A percentile compares a stretch with the other conserved stretches of the same genome.
These are phyloP conservation scores for Sclerodermus sp. DNA, from an alignment of 2,888 invertebrate genomes.

Conservation along the genomic window DNA sequence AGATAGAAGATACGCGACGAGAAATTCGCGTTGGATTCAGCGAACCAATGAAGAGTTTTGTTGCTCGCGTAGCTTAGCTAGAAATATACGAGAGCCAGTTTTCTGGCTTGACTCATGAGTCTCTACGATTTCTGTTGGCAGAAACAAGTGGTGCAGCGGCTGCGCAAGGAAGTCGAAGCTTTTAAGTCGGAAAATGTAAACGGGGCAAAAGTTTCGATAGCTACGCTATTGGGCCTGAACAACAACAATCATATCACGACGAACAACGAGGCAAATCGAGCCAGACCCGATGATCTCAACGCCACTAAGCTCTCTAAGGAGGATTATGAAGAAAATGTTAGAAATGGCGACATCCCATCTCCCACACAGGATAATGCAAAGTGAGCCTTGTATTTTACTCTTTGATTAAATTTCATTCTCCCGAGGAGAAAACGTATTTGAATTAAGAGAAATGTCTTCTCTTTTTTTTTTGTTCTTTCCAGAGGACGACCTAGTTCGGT, in stretches of 20 bases:
- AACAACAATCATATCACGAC: constrained; percentile 47
- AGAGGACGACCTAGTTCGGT: constrained; percentile 42
- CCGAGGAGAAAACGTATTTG: too few species aligned
- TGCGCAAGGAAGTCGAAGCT: constrained; percentile 63
- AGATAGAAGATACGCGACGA: too few species aligned
- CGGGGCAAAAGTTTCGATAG: constrained; percentile 45
- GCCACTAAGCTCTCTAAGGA: constrained; percentile 38
- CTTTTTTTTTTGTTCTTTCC: not conserved
- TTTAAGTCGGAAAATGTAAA: constrained; percentile 56
- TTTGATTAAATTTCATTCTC: too few species aligned
- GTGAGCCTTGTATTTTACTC: too few species aligned
- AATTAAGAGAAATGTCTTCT: too few species aligned
- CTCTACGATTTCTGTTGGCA: constrained; percentile 32
- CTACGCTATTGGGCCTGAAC: constrained; percentile 44
- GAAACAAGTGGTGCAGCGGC: constrained; percentile 63
- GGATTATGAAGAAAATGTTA: constrained; percentile 42
- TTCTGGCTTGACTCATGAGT: too few species aligned
- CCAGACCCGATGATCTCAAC: constrained; percentile 23
- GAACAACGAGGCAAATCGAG: constrained; percentile 33
- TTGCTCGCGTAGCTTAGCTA: too few species aligned
- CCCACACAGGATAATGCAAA: constrained; percentile 30
- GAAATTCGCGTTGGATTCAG: too few species aligned
- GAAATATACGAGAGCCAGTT: too few species aligned
- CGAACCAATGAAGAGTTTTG: too few species aligned
- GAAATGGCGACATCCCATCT: constrained; percentile 39